Percentiles rank a stretch among this genome's conserved stretches.
These are phyloP conservation scores for Homarus gammarus DNA, from an alignment of 2,888 invertebrate genomes.

Conservation along the genomic window DNA sequence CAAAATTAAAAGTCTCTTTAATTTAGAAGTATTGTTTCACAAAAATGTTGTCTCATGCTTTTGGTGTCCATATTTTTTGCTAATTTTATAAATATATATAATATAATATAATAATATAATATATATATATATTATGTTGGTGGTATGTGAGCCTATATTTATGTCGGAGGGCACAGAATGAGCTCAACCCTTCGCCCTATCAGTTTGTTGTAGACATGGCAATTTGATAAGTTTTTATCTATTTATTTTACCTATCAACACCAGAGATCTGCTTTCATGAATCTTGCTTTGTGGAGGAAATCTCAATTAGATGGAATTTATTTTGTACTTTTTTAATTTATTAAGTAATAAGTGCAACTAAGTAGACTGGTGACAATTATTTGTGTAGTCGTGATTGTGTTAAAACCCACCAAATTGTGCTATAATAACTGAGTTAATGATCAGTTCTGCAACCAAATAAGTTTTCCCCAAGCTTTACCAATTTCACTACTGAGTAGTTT, in stretches of 20 bases:
- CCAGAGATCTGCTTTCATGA: slow-evolving; percentile 71
- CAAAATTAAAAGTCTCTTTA: slow-evolving; percentile 68
- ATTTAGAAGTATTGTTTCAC: slow-evolving; percentile 70
- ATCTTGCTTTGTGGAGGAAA: slow-evolving; percentile 59
- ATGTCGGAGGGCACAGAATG: slow-evolving; percentile 68
- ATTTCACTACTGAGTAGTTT: slow-evolving; percentile 61
- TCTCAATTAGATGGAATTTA: slow-evolving; percentile 70
- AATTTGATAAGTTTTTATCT: slow-evolving; percentile 70
- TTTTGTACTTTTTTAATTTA: slow-evolving; percentile 75
- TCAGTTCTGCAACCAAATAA: slow-evolving; percentile 72
- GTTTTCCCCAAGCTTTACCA: slow-evolving; percentile 69
- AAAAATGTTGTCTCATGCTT: slow-evolving; percentile 73
- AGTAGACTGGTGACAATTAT: slow-evolving; percentile 71
- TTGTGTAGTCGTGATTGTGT: slow-evolving; percentile 68
- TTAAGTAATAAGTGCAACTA: slow-evolving; percentile 74
- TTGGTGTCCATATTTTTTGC: slow-evolving; percentile 75
- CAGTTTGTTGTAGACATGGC: slow-evolving; percentile 68
- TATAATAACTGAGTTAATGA: slow-evolving; percentile 70
- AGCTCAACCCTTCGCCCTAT: slow-evolving; percentile 61
- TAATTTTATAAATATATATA: slow-evolving; percentile 75
- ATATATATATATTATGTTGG: slow-evolving; percentile 69
- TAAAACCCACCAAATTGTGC: slow-evolving; percentile 71
- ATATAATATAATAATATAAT: slow-evolving; percentile 67
- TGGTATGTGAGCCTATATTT: slow-evolving; percentile 73
- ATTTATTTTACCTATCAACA: slow-evolving; percentile 72